Base-by-base conservation (phyloP, 2,888 invertebrate species). In the Cantharis lateralis region DNA sequence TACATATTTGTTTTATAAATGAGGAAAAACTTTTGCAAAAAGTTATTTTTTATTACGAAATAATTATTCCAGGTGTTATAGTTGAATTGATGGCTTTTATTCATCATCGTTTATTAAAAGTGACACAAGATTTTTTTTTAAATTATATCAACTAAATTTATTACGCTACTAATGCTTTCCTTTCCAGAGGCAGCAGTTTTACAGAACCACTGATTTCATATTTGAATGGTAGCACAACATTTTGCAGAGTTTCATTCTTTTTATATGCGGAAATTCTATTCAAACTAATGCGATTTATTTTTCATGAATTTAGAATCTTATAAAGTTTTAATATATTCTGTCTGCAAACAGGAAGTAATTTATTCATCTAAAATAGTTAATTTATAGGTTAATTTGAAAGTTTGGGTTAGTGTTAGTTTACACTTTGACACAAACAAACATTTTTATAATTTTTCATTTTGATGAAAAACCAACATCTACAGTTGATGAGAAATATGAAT, bases 311-410 rank as follows among this genome's bases (percentile, higher is more conserved):
- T 77, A 71, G 69, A 77, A 77, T 74, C 74, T 68, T 77, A 74
- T 77, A 64, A 77, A 77, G 77, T 77, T 77, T 74, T 77, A 77
- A 77, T 77, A 74, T 77, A 77, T 77, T 77, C 77, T 69, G 71
- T 63, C 64, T 32, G 63, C 63, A 77, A 74, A 68, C 62, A 66
- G 32, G 62, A 77, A 74, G 74, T 77, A 77, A 74, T 74, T 77
- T 77, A 71, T 70, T 73, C 68, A 69, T 48, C 48, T 74, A 71
- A 68, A 69, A 74, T 74, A 77, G 74, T 74, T 74, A 74, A 74
- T 77, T 74, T 70, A 15, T 66, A 77, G 74, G 74, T 77, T 73
- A 77, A 74, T 74, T 74, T 28, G 69, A 77, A 62, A 71, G 62
- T 18, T 66, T 66, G 18, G n/a, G 48, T n/a, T 48, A 48, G n/a